A percentile compares a stretch with the other conserved stretches of the same genome.
Conservation (phyloP, 2,888 invertebrate species). For the Acrobasis suavella region DNA sequence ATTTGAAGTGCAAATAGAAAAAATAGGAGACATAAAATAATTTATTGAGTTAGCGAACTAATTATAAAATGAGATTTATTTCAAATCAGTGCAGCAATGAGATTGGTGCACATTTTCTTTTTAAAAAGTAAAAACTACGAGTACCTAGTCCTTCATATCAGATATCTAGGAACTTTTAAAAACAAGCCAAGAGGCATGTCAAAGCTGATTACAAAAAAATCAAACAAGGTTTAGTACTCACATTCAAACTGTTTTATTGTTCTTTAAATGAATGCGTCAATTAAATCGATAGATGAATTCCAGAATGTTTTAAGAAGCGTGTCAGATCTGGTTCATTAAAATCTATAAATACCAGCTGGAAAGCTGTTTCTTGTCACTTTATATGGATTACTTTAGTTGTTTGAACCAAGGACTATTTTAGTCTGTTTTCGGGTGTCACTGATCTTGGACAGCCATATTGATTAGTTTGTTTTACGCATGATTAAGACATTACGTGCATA, state of each 20-base stretch:
- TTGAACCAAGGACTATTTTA: slow-evolving; percentile 13
- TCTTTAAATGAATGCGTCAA: slow-evolving; percentile 6
- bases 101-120: too few species aligned
- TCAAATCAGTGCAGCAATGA: too few species aligned
- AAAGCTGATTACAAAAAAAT: neutral
- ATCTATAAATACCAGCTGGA: slow-evolving; percentile 16
- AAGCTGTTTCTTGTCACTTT: slow-evolving; percentile 19
- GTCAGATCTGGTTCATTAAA: slow-evolving; percentile 21
- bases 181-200: neutral
- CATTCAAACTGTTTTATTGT: neutral
- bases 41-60: too few species aligned
- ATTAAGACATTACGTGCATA: slow-evolving; percentile 4
- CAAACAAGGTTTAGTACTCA: neutral
- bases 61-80: too few species aligned
- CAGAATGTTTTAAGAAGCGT: slow-evolving; percentile 1
- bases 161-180: too few species aligned
- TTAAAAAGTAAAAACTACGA: too few species aligned
- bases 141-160: too few species aligned
- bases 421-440: slow-evolving; percentile 10
- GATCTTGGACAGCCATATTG: slow-evolving; percentile 12
- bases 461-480: slow-evolving; percentile 19
- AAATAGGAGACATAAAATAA: too few species aligned
- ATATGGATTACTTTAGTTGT: slow-evolving; percentile 14
- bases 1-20: too few species aligned
- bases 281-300: slow-evolving; percentile 10